Percentiles rank a stretch among this genome's conserved stretches.
Evolutionary conservation across 2,113 vertebrate genomes (phyloP).

Genomic region (Oplegnathus fasciatus): DNA sequence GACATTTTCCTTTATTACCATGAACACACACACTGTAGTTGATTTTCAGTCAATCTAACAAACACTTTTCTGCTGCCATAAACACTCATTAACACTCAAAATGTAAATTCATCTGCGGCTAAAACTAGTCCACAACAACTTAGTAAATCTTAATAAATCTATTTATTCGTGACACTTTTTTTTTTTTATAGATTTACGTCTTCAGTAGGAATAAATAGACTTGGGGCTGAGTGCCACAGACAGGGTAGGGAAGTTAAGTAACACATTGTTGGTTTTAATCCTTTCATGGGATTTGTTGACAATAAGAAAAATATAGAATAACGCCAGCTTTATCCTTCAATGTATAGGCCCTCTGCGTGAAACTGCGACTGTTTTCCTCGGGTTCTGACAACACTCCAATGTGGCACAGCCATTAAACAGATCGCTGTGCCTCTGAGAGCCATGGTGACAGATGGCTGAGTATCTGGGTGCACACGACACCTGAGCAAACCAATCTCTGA

Average conservation of each 20-base stretch:
- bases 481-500: slow-evolving; percentile 79
- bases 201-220: not conserved
- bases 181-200: not conserved
- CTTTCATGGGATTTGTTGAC: not conserved
- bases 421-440: slow-evolving; percentile 68
- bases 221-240: not conserved
- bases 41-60: no score
- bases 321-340: not conserved
- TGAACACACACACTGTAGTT: not conserved
- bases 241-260: not conserved
- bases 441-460: slow-evolving; percentile 80
- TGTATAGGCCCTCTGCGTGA: not conserved
- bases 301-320: not conserved
- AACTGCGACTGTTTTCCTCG: not conserved
- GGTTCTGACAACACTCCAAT: slow-evolving; percentile 14
- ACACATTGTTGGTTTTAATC: not conserved
- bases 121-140: not conserved
- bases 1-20: not conserved
- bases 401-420: slow-evolving; percentile 53
- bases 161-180: not conserved
- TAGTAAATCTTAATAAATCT: no score
- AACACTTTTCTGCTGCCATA: no score
- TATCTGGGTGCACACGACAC: slow-evolving; percentile 77
- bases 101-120: not conserved
- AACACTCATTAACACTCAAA: not conserved